Percentiles rank a stretch among this genome's conserved stretches.
phyloP scores from a whole-genome alignment of 2,797 vertebrate genomes.

The Sparus aurata region DNA sequence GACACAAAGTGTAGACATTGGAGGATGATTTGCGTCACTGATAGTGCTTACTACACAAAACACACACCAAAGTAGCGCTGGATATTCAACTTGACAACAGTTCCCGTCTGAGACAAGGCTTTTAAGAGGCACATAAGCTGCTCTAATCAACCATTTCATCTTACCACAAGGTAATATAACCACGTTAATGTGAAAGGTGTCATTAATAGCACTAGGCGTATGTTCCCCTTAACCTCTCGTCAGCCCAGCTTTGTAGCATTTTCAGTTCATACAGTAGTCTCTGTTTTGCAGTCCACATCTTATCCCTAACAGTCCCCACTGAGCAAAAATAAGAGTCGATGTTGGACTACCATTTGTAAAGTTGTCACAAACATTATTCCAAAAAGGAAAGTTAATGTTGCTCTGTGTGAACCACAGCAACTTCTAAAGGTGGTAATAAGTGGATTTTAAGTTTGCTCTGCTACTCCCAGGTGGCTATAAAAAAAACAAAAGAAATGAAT shows the following conservation, averaged over 20 bases:
- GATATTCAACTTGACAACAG: not conserved
- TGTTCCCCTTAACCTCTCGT: not conserved
- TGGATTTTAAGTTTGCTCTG: not conserved
- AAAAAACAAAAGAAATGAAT: not conserved
- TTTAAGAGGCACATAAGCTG: not conserved
- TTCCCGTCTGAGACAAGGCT: not conserved
- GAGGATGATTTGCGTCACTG: not conserved
- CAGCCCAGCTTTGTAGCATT: not conserved
- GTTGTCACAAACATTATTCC: not conserved
- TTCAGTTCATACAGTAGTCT: not conserved
- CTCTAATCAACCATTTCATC: not conserved
- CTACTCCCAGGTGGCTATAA: not conserved
- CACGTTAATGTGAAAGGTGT: not conserved
- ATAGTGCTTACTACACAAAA: not conserved
- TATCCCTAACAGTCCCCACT: not conserved
- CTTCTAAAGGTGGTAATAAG: not conserved
- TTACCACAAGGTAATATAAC: not conserved
- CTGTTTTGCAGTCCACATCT: not conserved
- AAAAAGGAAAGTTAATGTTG: not conserved
- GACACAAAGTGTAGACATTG: not conserved
- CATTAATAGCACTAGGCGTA: no score
- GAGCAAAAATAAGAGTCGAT: not conserved
- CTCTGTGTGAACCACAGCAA: not conserved
- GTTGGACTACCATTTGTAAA: not conserved
- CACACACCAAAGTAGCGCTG: not conserved